Conservation (phyloP, 2,113 vertebrate genomes). For the Acanthochromis polyacanthus region DNA sequence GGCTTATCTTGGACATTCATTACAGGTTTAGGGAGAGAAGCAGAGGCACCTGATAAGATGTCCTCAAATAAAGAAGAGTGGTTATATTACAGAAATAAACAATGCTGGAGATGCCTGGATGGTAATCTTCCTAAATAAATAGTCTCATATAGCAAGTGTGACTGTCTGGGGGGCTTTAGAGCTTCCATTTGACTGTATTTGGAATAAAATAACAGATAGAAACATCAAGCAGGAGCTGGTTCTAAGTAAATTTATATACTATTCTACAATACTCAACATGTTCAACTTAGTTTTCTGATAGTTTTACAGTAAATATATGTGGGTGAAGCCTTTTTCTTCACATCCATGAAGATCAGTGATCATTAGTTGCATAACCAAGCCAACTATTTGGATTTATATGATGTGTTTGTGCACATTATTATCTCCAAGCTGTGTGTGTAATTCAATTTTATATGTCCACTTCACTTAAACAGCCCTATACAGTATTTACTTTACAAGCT, state of each 20-base stretch:
- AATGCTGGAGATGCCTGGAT: background rate
- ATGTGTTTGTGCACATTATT: conserved; percentile 12
- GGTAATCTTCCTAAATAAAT: background rate
- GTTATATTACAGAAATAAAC: background rate
- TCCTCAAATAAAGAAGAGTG: background rate
- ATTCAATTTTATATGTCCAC: too few species aligned
- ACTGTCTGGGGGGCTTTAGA: too few species aligned
- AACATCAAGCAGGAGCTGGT: background rate
- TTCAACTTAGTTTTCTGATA: too few species aligned
- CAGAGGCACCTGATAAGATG: conserved; percentile 26
- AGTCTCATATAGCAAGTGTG: too few species aligned
- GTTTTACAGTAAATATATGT: background rate
- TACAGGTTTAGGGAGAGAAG: background rate
- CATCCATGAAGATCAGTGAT: background rate
- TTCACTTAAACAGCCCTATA: too few species aligned
- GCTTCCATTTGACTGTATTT: too few species aligned
- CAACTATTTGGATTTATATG: conserved; percentile 15
- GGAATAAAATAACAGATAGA: too few species aligned
- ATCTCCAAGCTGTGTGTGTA: background rate
- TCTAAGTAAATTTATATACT: too few species aligned
- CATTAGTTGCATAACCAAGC: background rate
- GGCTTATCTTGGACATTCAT: conserved; percentile 17
- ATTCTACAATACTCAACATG: background rate
- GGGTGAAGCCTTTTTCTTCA: conserved; percentile 2
- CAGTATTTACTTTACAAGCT: too few species aligned